phyloP scores from a whole-genome alignment of 92 coral and sea anemone species.

The Parazoanthus atlanticus region DNA sequence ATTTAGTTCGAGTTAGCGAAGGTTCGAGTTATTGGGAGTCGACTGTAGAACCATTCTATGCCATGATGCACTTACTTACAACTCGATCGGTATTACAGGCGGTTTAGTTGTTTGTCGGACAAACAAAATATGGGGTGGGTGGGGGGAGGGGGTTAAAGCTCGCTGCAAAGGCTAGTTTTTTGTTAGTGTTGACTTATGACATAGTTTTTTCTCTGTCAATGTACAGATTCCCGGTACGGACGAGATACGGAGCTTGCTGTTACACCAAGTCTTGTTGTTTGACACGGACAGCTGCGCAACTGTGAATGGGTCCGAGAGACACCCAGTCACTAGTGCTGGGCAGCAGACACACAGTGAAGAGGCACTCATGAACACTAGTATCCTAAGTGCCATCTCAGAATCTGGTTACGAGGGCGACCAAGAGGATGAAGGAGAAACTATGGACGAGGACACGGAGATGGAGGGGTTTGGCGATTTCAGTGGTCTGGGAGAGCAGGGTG shows the following conservation, averaged over 20 bases:
- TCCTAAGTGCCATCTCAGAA: slow-evolving; percentile 75
- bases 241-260: slow-evolving; percentile 30
- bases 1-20: no score
- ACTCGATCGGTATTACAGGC: background rate
- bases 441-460: slow-evolving; percentile 60
- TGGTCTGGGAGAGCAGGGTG: slow-evolving; percentile 61
- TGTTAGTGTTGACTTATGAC: no score
- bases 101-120: background rate
- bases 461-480: slow-evolving; percentile 66
- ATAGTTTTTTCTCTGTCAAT: background rate
- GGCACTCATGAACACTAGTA: slow-evolving; percentile 56
- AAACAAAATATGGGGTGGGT: no score
- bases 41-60: no score
- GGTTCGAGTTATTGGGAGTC: no score
- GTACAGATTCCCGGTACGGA: slow-evolving; percentile 31
- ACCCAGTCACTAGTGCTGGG: slow-evolving; percentile 29
- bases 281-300: slow-evolving; percentile 15
- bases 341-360: slow-evolving; percentile 30
- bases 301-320: background rate
- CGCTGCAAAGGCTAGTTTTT: background rate
- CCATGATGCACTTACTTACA: no score
- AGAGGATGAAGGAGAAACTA: slow-evolving; percentile 89
- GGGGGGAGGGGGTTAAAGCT: background rate
- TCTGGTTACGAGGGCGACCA: slow-evolving; percentile 98
- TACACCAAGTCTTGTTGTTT: slow-evolving; percentile 19